Conservation (phyloP, 1,140 invertebrate species). For the Meloidogyne hapla region DNA sequence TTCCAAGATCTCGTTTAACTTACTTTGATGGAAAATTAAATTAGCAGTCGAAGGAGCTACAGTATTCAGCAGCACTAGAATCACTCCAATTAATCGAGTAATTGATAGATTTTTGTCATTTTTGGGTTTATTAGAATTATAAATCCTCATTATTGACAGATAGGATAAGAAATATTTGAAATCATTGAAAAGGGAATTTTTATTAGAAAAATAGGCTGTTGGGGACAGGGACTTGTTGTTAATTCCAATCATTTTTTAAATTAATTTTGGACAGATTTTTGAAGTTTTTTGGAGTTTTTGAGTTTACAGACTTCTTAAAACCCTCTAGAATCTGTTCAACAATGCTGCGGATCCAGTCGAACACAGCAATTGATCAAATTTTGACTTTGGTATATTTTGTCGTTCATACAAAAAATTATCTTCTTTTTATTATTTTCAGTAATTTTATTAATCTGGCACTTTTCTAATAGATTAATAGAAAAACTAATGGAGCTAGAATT, state of each 20-base stretch:
- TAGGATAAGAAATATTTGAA: not conserved
- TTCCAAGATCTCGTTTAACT: not conserved
- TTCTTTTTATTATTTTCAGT: not conserved
- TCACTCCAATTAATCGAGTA: not conserved
- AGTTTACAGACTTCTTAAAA: not conserved
- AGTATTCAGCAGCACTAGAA: not conserved
- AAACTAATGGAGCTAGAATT: not conserved
- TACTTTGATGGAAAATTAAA: constrained; percentile 6
- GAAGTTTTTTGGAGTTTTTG: not conserved
- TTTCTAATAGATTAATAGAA: no score
- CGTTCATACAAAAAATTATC: not conserved
- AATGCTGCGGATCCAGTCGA: constrained; percentile 4
- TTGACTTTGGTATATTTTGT: not conserved
- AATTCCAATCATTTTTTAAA: not conserved
- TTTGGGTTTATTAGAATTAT: not conserved
- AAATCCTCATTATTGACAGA: not conserved
- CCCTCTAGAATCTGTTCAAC: not conserved
- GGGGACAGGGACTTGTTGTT: not conserved
- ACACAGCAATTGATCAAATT: constrained; percentile 6
- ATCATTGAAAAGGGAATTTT: not conserved
- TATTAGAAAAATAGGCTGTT: not conserved
- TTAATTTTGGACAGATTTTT: not conserved
- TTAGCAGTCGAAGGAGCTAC: not conserved
- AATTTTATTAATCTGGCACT: not conserved
- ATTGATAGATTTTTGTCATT: not conserved